These are phyloP conservation scores for Melikaiella ostensackeni DNA, from an alignment of 2,888 invertebrate genomes.

Conservation along the genomic window DNA sequence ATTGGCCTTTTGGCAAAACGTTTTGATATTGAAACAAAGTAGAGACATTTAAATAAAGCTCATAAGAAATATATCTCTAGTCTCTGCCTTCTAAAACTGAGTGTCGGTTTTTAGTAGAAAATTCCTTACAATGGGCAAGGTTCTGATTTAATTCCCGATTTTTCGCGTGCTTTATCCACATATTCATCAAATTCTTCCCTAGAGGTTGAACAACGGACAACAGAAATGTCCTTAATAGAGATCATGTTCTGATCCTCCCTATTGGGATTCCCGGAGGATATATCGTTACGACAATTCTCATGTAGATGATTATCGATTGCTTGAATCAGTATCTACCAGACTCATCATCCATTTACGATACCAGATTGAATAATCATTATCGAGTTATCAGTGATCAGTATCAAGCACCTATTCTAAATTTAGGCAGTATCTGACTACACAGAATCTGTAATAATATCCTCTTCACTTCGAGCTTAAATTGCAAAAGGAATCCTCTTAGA, in stretches of 20 bases:
- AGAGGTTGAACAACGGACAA: not conserved
- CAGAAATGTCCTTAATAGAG: constrained; percentile 13
- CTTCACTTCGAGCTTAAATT: not conserved
- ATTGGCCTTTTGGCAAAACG: not conserved
- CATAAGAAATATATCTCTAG: not conserved
- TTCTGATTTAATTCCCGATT: not conserved
- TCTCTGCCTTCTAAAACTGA: not conserved
- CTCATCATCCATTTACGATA: constrained; percentile 11
- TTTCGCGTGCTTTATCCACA: not conserved
- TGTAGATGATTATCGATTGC: constrained; percentile 32
- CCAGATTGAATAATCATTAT: not conserved
- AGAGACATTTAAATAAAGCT: not conserved
- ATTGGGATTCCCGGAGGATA: constrained; percentile 12
- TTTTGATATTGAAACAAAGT: not conserved
- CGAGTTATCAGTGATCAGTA: too few relatives aligned
- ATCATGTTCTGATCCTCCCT: constrained; percentile 25
- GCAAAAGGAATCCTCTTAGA: not conserved
- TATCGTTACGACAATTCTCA: constrained; percentile 22
- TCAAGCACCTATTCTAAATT: not conserved
- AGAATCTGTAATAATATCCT: too few relatives aligned
- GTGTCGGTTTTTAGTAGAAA: not conserved
- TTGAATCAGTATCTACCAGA: constrained; percentile 17
- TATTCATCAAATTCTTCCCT: not conserved
- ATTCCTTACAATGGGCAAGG: not conserved
- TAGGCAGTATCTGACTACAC: not conserved